These are phyloP conservation scores for Eublepharis macularius DNA, from an alignment of 2,113 vertebrate genomes.

Conservation along the genomic window DNA sequence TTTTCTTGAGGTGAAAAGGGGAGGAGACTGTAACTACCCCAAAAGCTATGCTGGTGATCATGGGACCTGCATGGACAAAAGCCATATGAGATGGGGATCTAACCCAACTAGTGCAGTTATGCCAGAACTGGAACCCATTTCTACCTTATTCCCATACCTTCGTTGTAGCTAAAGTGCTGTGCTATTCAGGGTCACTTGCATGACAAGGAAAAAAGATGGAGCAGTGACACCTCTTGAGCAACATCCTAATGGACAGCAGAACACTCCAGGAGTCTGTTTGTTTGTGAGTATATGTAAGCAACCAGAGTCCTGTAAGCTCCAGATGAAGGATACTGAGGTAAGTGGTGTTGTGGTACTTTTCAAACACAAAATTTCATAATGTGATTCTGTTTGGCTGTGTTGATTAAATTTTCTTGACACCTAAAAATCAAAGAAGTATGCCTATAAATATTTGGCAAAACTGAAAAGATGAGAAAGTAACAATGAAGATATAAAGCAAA, in stretches of 20 bases:
- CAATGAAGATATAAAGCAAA: neutral
- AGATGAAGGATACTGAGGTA: neutral
- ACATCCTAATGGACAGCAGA: neutral
- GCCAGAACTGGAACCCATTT: neutral
- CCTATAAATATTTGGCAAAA: slow-evolving; percentile 1
- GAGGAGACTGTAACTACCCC: too few species aligned
- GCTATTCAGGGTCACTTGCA: neutral
- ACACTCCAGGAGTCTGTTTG: neutral
- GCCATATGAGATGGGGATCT: too few species aligned
- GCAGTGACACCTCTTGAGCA: neutral
- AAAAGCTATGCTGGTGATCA: too few species aligned
- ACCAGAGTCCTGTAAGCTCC: neutral
- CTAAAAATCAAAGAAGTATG: neutral
- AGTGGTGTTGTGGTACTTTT: neutral
- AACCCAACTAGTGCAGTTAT: too few species aligned
- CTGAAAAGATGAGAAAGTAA: neutral
- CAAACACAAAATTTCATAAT: neutral
- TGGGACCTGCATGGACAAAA: too few species aligned
- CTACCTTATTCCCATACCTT: neutral
- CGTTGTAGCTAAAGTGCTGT: neutral
- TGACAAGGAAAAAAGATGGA: neutral
- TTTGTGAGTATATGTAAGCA: neutral
- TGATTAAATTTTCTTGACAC: neutral
- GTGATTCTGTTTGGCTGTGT: neutral
- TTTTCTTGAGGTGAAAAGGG: too few species aligned